These are phyloP conservation scores for Amphiprion ocellaris DNA, from an alignment of 2,113 vertebrate species.

Conservation along the genomic window DNA sequence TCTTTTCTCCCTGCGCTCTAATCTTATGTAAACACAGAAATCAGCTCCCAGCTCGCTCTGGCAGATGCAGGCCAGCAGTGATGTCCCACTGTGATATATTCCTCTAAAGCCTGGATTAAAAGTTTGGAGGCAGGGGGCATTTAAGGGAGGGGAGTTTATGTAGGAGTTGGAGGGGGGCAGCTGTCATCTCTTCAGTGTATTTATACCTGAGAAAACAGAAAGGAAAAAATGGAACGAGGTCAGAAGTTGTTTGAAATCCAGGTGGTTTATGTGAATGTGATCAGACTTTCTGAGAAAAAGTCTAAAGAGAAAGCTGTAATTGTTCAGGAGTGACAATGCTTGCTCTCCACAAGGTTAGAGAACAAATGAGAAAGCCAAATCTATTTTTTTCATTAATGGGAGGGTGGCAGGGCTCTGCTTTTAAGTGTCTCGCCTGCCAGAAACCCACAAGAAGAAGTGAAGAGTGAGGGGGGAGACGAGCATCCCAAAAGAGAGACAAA, in stretches of 20 bases:
- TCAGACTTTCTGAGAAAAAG: slow-evolving; percentile 3
- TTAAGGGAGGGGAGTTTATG: slow-evolving; percentile 51
- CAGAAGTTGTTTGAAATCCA: slow-evolving; percentile 20
- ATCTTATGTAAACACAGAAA: slow-evolving; percentile 81
- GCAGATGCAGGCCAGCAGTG: slow-evolving; percentile 75
- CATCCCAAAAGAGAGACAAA: slow-evolving; percentile 52
- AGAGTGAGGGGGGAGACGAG: slow-evolving; percentile 10
- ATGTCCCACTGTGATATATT: slow-evolving; percentile 72
- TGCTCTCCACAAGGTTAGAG: not conserved
- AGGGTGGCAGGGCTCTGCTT: slow-evolving; percentile 2
- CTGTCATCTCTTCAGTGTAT: slow-evolving; percentile 43
- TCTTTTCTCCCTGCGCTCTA: slow-evolving; percentile 69
- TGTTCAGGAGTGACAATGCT: slow-evolving; percentile 24
- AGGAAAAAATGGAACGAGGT: not conserved
- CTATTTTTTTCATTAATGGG: slow-evolving; percentile 23
- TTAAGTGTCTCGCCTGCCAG: slow-evolving; percentile 31
- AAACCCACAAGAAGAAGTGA: slow-evolving; percentile 17
- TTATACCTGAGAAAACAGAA: slow-evolving; percentile 45
- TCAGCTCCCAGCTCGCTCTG: slow-evolving; percentile 72
- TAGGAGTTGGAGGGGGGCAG: slow-evolving; percentile 21
- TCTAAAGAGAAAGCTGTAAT: slow-evolving; percentile 11
- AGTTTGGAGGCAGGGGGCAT: slow-evolving; percentile 60
- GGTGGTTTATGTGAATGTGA: slow-evolving; percentile 29
- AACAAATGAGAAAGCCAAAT: slow-evolving; percentile 17
- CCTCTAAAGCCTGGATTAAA: slow-evolving; percentile 77